A percentile compares a stretch with the other conserved stretches of the same genome.
phyloP scores from a whole-genome alignment of 2,888 invertebrate genomes.

The Stenodema calcarata region DNA sequence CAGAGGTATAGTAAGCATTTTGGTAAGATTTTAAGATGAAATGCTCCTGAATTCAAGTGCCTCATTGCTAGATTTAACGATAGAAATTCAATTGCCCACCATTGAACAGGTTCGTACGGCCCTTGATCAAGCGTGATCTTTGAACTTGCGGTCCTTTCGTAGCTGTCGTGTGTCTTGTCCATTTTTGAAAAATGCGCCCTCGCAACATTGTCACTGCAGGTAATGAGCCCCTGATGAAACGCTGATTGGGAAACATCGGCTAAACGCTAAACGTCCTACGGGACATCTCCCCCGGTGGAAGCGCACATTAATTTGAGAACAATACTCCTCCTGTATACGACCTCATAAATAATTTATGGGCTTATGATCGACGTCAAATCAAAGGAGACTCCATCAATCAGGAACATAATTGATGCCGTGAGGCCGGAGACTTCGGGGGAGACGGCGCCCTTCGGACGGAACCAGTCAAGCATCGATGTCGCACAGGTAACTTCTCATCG shows the following conservation, averaged over 20 bases:
- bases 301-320: slow-evolving; percentile 22
- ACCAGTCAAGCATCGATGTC: background rate
- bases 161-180: background rate
- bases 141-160: background rate
- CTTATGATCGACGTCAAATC: slow-evolving; percentile 38
- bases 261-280: background rate
- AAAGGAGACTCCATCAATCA: slow-evolving; percentile 7
- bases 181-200: background rate
- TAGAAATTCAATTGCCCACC: too few species aligned
- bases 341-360: slow-evolving; percentile 36
- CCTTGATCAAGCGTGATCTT: too few species aligned
- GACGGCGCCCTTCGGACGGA: background rate
- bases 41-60: too few species aligned
- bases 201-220: background rate
- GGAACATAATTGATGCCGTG: background rate
- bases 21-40: too few species aligned
- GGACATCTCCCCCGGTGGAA: background rate
- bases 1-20: too few species aligned
- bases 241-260: background rate
- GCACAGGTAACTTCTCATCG: background rate
- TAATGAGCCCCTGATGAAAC: background rate
- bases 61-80: too few species aligned
- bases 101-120: too few species aligned
- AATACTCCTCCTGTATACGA: slow-evolving; percentile 28
- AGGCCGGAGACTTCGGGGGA: background rate